Percentiles rank a stretch among this genome's conserved stretches.
Conservation (phyloP, 2,888 invertebrate species). For the Cheilosia vulpina region DNA sequence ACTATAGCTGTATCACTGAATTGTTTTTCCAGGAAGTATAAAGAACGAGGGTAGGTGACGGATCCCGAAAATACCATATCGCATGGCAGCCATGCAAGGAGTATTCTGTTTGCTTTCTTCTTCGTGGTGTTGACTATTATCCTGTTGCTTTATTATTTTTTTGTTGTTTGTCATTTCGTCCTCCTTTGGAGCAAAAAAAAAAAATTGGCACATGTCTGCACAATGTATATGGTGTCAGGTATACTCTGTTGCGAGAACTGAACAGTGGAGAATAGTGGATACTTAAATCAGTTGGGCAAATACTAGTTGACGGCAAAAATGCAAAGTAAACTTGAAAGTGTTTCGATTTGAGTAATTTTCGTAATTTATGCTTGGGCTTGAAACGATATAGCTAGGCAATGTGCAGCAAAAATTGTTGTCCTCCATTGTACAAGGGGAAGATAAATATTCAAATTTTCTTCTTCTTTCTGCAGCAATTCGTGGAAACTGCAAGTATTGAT, state of each 20-base stretch:
- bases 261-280: not conserved
- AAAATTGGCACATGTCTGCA: constrained; percentile 3
- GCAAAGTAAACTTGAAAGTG: constrained; percentile 3
- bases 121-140: constrained; percentile 60
- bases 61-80: constrained; percentile 33
- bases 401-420: too few species aligned
- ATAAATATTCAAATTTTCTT: too few species aligned
- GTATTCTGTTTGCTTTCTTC: constrained; percentile 53
- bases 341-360: constrained; percentile 8
- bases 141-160: constrained; percentile 60
- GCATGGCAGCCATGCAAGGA: constrained; percentile 38
- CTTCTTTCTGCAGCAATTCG: too few species aligned
- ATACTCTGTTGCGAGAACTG: constrained; percentile 9
- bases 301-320: constrained; percentile 36
- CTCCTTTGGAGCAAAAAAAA: constrained; percentile 9
- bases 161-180: constrained; percentile 24
- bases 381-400: too few species aligned
- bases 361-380: not conserved
- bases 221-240: constrained; percentile 2
- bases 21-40: constrained; percentile 40
- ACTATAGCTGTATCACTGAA: constrained; percentile 2
- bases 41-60: not conserved
- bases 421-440: too few species aligned
- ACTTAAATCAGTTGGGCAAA: constrained; percentile 49
- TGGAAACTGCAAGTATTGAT: too few species aligned